Evolutionary conservation across 2,797 vertebrate species (phyloP).

Genomic region (Gephyroberyx darwinii): DNA sequence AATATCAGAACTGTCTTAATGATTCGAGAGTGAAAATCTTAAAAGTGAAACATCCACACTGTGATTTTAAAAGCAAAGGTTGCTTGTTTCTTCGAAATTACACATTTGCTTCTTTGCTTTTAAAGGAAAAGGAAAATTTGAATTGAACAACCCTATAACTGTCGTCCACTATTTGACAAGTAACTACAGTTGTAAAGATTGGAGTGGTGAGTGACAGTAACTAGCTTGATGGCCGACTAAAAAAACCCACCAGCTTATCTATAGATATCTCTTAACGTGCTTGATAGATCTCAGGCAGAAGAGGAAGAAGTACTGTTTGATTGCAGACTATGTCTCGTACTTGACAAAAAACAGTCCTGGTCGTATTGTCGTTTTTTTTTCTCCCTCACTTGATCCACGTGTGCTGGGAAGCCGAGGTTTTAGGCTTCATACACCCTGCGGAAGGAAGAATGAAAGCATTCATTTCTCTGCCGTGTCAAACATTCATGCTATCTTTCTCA

Average conservation of each 20-base stretch:
- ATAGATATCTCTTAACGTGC: conserved; percentile 65
- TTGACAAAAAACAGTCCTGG: conserved; percentile 65
- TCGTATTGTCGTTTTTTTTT: conserved; percentile 29
- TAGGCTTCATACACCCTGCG: conserved; percentile 85
- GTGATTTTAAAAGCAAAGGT: conserved; percentile 30
- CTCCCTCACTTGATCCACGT: conserved; percentile 43
- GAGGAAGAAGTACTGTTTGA: conserved; percentile 60
- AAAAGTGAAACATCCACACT: conserved; percentile 28
- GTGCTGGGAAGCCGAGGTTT: conserved; percentile 35
- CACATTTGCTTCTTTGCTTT: conserved; percentile 24
- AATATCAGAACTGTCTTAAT: conserved; percentile 28
- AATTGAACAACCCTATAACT: conserved; percentile 37
- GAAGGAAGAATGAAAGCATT: conserved; percentile 27
- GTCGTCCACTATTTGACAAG: conserved; percentile 42
- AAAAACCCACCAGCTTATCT: conserved; percentile 59
- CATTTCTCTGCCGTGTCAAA: neutral
- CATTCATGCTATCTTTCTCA: neutral
- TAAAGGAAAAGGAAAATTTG: conserved; percentile 38
- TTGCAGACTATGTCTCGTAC: conserved; percentile 60
- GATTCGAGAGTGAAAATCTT: conserved; percentile 35
- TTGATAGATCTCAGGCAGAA: conserved; percentile 67
- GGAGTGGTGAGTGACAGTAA: conserved; percentile 54
- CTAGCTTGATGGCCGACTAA: conserved; percentile 52
- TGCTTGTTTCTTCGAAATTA: conserved; percentile 26
- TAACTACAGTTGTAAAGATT: conserved; percentile 62